Evolutionary conservation across 1,140 invertebrate genomes (phyloP).

Genomic region (Hyposmocoma kahamanoa): DNA sequence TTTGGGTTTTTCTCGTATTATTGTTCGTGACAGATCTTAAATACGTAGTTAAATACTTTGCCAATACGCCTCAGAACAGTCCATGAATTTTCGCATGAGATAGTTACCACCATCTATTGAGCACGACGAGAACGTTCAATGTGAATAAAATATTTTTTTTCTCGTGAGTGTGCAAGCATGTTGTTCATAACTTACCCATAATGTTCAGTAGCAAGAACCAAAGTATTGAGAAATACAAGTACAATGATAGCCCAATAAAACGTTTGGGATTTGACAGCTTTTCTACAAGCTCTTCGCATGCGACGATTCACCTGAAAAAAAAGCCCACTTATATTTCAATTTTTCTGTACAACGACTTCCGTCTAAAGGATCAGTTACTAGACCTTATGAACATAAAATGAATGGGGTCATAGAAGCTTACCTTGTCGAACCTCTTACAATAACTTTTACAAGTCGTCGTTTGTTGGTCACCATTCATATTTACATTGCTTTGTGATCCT

Average conservation of each 20-base stretch:
- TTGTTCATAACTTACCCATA: slow-evolving; percentile 80
- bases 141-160: too few relatives aligned
- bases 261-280: slow-evolving; percentile 97
- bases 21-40: too few relatives aligned
- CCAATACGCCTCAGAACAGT: too few relatives aligned
- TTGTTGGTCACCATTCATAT: slow-evolving; percentile 32
- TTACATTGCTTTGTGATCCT: slow-evolving; percentile 44
- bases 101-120: too few relatives aligned
- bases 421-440: slow-evolving; percentile 60
- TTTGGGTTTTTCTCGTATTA: not conserved
- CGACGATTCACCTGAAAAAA: slow-evolving; percentile 82
- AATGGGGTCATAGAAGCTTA: slow-evolving; percentile 11
- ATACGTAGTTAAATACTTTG: too few relatives aligned
- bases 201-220: slow-evolving; percentile 96
- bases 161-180: too few relatives aligned
- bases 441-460: slow-evolving; percentile 47
- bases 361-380: too few relatives aligned
- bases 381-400: slow-evolving; percentile 1
- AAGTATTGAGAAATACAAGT: slow-evolving; percentile 95
- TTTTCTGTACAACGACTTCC: too few relatives aligned
- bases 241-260: slow-evolving; percentile 99
- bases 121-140: too few relatives aligned
- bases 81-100: too few relatives aligned
- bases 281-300: slow-evolving; percentile 92
- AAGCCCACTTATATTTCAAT: too few relatives aligned